Evolutionary conservation across 2,797 vertebrate genomes (phyloP).

Genomic region (Enteromius afrohamiltoni): DNA sequence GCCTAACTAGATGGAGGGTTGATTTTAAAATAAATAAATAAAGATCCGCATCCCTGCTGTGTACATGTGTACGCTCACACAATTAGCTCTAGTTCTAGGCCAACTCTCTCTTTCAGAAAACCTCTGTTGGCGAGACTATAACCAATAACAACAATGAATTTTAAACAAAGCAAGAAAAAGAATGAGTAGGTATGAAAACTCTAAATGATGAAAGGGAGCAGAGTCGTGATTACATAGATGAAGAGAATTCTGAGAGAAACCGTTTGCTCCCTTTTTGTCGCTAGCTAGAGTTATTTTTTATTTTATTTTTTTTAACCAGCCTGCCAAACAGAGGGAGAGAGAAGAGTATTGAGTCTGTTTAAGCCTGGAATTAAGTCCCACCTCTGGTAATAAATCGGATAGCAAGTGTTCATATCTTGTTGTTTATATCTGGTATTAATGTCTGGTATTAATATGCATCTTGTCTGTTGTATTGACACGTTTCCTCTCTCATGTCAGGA

Average conservation of each 20-base stretch:
- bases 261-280: not conserved
- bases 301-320: not conserved
- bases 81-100: not conserved
- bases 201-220: conserved; percentile 14
- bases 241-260: not conserved
- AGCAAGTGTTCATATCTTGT: not conserved
- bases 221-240: not conserved
- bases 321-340: not conserved
- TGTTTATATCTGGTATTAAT: not conserved
- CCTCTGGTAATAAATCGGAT: not conserved
- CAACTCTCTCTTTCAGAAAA: conserved; percentile 6
- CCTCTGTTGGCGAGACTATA: not conserved
- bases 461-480: not conserved
- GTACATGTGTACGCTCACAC: not conserved
- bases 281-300: not conserved
- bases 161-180: conserved; percentile 1
- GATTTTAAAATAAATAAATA: not conserved
- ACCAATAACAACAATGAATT: conserved; percentile 20
- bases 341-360: not conserved
- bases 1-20: not conserved
- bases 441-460: not conserved
- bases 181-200: conserved; percentile 20
- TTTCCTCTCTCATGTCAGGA: not conserved
- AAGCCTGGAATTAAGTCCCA: not conserved
- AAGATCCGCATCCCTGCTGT: conserved; percentile 1